A percentile compares a stretch with the other conserved stretches of the same genome.
These are phyloP conservation scores for Drosophila kurseongensis DNA, from an alignment of 1,140 invertebrate species.

Conservation along the genomic window DNA sequence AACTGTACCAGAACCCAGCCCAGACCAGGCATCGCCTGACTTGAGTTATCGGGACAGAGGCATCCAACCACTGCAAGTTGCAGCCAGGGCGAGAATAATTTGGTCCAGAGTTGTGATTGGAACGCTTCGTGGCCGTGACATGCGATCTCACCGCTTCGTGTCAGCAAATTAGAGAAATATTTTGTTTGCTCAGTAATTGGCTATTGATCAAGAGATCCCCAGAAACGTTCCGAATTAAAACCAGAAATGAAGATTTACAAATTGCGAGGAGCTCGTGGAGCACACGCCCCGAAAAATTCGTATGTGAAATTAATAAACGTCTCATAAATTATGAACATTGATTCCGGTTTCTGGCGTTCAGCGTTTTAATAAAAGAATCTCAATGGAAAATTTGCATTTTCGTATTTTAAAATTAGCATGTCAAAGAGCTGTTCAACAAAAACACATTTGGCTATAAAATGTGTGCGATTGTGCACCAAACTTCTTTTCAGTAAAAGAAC, in stretches of 20 bases:
- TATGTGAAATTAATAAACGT: slow-evolving; percentile 50
- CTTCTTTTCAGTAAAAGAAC: slow-evolving; percentile 51
- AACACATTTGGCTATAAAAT: slow-evolving; percentile 33
- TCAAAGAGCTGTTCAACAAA: slow-evolving; percentile 41
- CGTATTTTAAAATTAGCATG: slow-evolving; percentile 65
- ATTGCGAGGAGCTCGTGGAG: slow-evolving; percentile 45
- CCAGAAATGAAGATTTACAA: slow-evolving; percentile 57
- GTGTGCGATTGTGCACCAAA: slow-evolving; percentile 13
- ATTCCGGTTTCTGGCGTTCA: slow-evolving; percentile 43
- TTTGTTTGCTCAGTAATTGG: slow-evolving; percentile 75
- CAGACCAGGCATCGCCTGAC: slow-evolving; percentile 60
- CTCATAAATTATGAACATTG: slow-evolving; percentile 35
- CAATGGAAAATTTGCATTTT: slow-evolving; percentile 53
- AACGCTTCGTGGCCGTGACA: slow-evolving; percentile 66
- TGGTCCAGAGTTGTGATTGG: slow-evolving; percentile 58
- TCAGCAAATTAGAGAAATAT: slow-evolving; percentile 78
- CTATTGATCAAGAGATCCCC: slow-evolving; percentile 54
- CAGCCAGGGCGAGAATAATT: slow-evolving; percentile 16
- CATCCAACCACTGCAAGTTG: slow-evolving; percentile 53
- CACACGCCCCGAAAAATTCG: slow-evolving; percentile 38
- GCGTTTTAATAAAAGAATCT: slow-evolving; percentile 39
- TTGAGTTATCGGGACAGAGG: slow-evolving; percentile 49
- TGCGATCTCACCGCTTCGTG: slow-evolving; percentile 62
- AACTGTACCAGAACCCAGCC: slow-evolving; percentile 31
- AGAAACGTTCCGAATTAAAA: slow-evolving; percentile 11